Evolutionary conservation across 2,888 invertebrate genomes (phyloP).

Genomic region (Leptopilina myrica): DNA sequence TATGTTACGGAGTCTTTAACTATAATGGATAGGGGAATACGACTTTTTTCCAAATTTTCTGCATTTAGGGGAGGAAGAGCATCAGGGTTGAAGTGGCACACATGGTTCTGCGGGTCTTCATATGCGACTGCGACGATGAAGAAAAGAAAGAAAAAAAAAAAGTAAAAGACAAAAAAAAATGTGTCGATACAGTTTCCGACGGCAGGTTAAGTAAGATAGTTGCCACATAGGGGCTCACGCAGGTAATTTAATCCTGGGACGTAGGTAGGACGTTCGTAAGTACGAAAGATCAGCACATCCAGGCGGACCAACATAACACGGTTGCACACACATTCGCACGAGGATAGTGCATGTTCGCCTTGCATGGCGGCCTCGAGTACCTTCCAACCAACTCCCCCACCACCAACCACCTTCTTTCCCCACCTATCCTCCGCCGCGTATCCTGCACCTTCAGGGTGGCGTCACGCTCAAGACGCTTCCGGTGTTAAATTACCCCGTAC

Average conservation of each 20-base stretch:
- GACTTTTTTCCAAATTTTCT: too few relatives aligned
- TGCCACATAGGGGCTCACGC: slow-evolving; percentile 70
- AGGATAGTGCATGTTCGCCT: slow-evolving; percentile 56
- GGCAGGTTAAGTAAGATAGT: slow-evolving; percentile 72
- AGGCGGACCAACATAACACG: slow-evolving; percentile 43
- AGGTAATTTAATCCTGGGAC: slow-evolving; percentile 68
- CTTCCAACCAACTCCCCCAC: slow-evolving; percentile 58
- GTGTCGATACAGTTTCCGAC: slow-evolving; percentile 72
- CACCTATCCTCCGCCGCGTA: slow-evolving; percentile 68
- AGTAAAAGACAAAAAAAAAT: slow-evolving; percentile 59
- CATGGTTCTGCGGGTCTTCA: slow-evolving; percentile 39
- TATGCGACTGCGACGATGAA: slow-evolving; percentile 57
- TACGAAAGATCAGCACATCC: slow-evolving; percentile 46
- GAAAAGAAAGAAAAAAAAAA: too few relatives aligned
- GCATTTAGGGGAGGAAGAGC: too few relatives aligned
- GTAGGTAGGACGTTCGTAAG: slow-evolving; percentile 60
- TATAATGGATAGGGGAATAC: too few relatives aligned
- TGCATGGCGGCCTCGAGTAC: slow-evolving; percentile 71
- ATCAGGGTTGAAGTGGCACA: too few relatives aligned
- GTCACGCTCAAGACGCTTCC: slow-evolving; percentile 77
- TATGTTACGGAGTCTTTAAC: too few relatives aligned
- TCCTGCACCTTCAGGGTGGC: slow-evolving; percentile 77
- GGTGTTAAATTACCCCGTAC: slow-evolving; percentile 75
- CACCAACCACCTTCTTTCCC: slow-evolving; percentile 57
- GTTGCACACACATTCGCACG: slow-evolving; percentile 54